Conservation (phyloP, 1,140 invertebrate species). For the Bathynomus jamesi region DNA sequence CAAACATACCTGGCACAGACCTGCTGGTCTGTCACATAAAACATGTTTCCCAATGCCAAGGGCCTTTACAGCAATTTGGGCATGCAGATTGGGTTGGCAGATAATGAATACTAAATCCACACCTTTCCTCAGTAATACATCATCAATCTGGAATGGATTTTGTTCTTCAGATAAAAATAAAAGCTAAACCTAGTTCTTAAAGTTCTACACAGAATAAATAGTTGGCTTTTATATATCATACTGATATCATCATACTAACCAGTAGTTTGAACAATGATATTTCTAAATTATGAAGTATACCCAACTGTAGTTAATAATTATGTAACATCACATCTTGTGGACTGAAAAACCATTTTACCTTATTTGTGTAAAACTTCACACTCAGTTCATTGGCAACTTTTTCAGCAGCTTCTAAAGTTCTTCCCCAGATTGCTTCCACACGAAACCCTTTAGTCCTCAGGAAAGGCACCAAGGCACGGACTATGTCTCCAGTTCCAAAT, state of each 20-base stretch:
- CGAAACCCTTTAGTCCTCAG: constrained; percentile 63
- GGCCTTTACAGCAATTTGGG: constrained; percentile 92
- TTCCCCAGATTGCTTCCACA: constrained; percentile 84
- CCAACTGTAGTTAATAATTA: not conserved
- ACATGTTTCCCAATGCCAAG: constrained; percentile 96
- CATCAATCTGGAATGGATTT: constrained; percentile 63
- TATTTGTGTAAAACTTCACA: constrained; percentile 83
- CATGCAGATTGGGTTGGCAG: constrained; percentile 87
- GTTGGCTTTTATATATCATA: not conserved
- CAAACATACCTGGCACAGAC: constrained; percentile 69
- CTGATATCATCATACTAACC: not conserved
- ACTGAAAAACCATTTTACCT: constrained; percentile 52
- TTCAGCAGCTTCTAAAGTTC: constrained; percentile 71
- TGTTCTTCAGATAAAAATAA: no score
- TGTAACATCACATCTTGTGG: not conserved
- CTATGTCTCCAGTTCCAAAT: constrained; percentile 83
- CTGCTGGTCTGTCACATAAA: constrained; percentile 86
- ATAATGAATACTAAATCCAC: constrained; percentile 90
- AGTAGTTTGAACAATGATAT: not conserved
- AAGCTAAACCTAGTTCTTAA: not conserved
- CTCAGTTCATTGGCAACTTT: constrained; percentile 66
- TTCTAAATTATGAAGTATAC: not conserved
- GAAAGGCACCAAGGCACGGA: constrained; percentile 81
- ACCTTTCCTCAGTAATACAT: constrained; percentile 83
- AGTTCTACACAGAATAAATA: not conserved